Evolutionary conservation across 2,797 vertebrate species (phyloP).

Genomic region (Poecilia picta): DNA sequence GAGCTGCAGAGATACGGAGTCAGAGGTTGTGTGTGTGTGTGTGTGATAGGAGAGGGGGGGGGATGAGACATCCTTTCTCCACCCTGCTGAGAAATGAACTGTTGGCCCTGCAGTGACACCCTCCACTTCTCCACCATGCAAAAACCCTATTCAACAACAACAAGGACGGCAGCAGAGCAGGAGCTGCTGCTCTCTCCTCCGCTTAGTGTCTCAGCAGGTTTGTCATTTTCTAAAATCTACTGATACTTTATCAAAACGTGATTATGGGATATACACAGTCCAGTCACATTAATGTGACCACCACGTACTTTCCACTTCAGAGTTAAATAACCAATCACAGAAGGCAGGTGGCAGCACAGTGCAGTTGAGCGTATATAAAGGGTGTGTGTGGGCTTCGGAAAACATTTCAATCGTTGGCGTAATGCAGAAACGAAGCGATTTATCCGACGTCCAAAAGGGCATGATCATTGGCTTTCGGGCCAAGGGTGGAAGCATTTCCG

Average conservation of each 20-base stretch:
- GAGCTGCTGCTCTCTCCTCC: background rate
- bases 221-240: background rate
- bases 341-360: no score
- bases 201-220: background rate
- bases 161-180: slow-evolving; percentile 30
- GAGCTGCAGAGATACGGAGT: slow-evolving; percentile 12
- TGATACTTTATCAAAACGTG: background rate
- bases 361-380: no score
- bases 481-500: no score
- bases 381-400: no score
- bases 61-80: slow-evolving; percentile 25
- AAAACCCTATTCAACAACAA: slow-evolving; percentile 50
- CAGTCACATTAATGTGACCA: no score
- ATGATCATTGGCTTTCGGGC: no score
- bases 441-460: no score
- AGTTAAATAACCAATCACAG: no score
- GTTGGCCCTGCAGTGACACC: slow-evolving; percentile 48
- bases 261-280: background rate
- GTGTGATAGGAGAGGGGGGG: background rate
- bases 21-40: background rate
- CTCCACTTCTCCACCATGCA: slow-evolving; percentile 32
- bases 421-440: no score
- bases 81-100: slow-evolving; percentile 72
- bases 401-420: no score
- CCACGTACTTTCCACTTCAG: no score